These are phyloP conservation scores for Pseudonaja textilis DNA, from an alignment of 2,113 vertebrate species.

Conservation along the genomic window DNA sequence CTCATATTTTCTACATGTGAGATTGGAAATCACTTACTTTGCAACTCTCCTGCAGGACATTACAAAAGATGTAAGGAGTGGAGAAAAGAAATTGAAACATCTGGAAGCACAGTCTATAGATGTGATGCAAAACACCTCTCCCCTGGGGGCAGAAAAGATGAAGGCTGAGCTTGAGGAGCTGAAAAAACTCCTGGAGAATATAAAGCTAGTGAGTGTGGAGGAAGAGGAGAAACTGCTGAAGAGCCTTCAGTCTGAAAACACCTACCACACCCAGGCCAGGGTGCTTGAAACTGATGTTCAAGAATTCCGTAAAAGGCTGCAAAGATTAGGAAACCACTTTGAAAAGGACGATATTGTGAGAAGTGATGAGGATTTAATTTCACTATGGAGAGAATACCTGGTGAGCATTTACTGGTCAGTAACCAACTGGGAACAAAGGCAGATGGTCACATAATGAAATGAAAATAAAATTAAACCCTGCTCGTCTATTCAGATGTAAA, in stretches of 20 bases:
- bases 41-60: constrained; percentile 64
- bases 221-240: constrained; percentile 69
- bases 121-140: constrained; percentile 81
- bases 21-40: neutral
- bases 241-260: constrained; percentile 69
- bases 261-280: constrained; percentile 66
- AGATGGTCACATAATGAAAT: neutral
- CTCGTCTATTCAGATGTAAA: neutral
- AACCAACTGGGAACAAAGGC: neutral
- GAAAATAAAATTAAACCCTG: neutral
- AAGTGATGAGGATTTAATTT: constrained; percentile 79
- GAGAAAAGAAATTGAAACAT: constrained; percentile 72
- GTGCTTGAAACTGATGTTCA: constrained; percentile 74
- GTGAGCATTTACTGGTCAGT: constrained; percentile 63
- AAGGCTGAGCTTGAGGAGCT: constrained; percentile 79
- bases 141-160: constrained; percentile 78
- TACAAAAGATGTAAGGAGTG: constrained; percentile 70
- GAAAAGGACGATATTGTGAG: constrained; percentile 48
- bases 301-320: constrained; percentile 69
- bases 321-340: constrained; percentile 72
- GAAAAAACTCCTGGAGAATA: constrained; percentile 75
- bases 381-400: constrained; percentile 78
- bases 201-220: constrained; percentile 69
- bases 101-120: constrained; percentile 73
- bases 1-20: neutral